These are phyloP conservation scores for Nycticebus coucang DNA, from an alignment of 2,113 vertebrate species.

Conservation along the genomic window DNA sequence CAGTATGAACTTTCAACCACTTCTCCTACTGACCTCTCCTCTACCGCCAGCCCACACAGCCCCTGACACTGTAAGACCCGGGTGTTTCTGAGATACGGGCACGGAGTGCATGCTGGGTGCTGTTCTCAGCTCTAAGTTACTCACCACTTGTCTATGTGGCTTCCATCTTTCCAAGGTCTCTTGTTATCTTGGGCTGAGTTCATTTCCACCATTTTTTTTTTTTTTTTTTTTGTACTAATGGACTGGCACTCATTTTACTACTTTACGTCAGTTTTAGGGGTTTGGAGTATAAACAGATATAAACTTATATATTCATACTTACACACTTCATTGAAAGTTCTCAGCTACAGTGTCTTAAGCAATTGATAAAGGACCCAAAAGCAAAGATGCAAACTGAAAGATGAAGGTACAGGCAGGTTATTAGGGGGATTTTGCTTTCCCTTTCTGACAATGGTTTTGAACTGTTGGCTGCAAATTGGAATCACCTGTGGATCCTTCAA, in stretches of 20 bases:
- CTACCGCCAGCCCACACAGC: neutral
- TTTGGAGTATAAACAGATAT: neutral
- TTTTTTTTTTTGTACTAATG: neutral
- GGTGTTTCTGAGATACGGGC: neutral
- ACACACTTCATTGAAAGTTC: neutral
- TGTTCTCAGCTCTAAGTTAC: neutral
- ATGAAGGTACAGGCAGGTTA: neutral
- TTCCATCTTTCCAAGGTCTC: neutral
- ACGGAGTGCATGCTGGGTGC: neutral
- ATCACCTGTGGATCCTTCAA: neutral
- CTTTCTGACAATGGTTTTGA: conserved; percentile 5
- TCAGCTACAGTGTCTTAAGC: neutral
- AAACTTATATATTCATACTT: neutral
- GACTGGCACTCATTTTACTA: neutral
- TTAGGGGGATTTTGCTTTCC: neutral
- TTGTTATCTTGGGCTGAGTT: neutral
- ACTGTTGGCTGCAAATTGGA: neutral
- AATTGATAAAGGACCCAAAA: neutral
- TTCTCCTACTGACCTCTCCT: neutral
- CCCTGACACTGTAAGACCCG: neutral
- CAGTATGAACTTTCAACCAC: neutral
- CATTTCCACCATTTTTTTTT: neutral
- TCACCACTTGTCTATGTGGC: neutral
- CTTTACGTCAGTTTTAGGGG: neutral
- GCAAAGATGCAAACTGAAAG: neutral